These are phyloP conservation scores for Rhabdomys dilectus DNA, from an alignment of 2,113 vertebrate species.

Conservation along the genomic window DNA sequence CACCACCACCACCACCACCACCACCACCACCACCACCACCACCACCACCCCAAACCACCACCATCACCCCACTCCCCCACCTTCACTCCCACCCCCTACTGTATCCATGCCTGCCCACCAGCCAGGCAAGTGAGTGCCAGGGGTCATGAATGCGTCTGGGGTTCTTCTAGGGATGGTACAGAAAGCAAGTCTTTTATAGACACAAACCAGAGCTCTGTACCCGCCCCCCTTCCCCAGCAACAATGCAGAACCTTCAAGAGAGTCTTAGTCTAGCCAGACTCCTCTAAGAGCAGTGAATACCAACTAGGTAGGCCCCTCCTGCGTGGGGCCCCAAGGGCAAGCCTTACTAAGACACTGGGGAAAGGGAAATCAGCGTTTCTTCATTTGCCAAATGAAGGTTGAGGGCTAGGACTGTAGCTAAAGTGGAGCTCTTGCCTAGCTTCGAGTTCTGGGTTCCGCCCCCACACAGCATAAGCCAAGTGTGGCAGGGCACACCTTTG, in stretches of 20 bases:
- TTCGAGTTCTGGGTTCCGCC: neutral
- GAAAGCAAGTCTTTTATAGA: neutral
- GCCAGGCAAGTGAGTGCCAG: neutral
- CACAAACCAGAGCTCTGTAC: neutral
- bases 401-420: too few relatives aligned
- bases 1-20: too few relatives aligned
- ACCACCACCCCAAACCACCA: too few relatives aligned
- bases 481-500: neutral
- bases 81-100: too few relatives aligned
- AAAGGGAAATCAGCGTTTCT: too few relatives aligned
- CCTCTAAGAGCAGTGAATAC: neutral
- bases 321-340: too few relatives aligned
- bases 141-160: neutral
- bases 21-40: too few relatives aligned
- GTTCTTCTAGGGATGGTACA: neutral
- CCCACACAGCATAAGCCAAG: too few relatives aligned
- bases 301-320: neutral
- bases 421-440: neutral
- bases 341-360: neutral
- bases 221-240: neutral
- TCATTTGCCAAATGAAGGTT: neutral
- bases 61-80: too few relatives aligned
- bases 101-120: fast-evolving
- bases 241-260: neutral
- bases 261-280: neutral